Evolutionary conservation across 2,113 vertebrate species (phyloP).

Genomic region (Cnemophilus loriae): DNA sequence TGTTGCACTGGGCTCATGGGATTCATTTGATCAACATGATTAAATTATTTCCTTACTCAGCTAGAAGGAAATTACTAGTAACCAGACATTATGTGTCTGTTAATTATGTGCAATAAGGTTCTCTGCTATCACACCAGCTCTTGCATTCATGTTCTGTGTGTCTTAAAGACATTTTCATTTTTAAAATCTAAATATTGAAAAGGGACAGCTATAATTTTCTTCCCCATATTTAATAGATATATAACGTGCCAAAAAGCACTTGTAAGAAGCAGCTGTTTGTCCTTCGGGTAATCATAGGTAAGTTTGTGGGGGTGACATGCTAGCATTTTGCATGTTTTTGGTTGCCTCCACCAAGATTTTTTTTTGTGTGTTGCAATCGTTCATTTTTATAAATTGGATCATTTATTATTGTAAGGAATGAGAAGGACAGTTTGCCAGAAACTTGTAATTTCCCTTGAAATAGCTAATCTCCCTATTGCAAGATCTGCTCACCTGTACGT

Average conservation of each 20-base stretch:
- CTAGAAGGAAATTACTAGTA: conserved; percentile 92
- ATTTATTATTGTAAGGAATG: background rate
- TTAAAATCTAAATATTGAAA: conserved; percentile 71
- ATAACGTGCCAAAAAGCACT: conserved; percentile 17
- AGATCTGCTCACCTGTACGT: conserved; percentile 8
- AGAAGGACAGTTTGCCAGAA: background rate
- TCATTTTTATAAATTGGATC: conserved; percentile 1
- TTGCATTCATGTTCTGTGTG: conserved; percentile 68
- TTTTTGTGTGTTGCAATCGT: background rate
- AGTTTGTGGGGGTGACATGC: background rate
- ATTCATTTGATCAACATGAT: conserved; percentile 88
- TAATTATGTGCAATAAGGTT: conserved; percentile 82
- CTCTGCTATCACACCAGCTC: conserved; percentile 76
- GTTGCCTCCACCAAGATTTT: background rate
- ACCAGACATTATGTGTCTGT: conserved; percentile 88
- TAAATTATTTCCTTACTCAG: conserved; percentile 94
- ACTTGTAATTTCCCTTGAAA: background rate
- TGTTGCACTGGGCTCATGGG: conserved; percentile 81
- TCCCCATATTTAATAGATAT: conserved; percentile 64
- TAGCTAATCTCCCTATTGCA: background rate
- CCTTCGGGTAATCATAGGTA: background rate
- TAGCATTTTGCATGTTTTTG: background rate
- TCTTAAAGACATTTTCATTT: conserved; percentile 73
- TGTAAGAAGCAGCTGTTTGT: conserved; percentile 44
- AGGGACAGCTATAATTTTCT: conserved; percentile 59